A percentile compares a stretch with the other conserved stretches of the same genome.
Conservation (phyloP, 2,888 invertebrate genomes). For the Smittia aterrima region DNA sequence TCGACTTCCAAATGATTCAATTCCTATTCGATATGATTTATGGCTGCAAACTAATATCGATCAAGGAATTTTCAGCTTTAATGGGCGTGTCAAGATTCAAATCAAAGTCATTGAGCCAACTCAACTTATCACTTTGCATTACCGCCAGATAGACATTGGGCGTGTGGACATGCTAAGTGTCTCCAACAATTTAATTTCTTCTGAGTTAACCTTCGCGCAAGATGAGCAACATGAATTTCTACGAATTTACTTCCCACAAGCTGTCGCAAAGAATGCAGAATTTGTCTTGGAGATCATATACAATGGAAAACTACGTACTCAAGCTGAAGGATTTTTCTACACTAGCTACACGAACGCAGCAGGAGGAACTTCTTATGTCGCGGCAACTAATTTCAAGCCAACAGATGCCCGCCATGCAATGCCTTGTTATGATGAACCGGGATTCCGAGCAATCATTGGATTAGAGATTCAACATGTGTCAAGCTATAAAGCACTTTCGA, state of each 20-base stretch:
- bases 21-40: constrained; percentile 26
- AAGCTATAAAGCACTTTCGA: constrained; percentile 46
- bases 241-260: neutral
- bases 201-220: neutral
- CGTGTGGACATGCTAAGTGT: neutral
- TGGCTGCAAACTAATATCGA: constrained; percentile 21
- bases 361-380: constrained; percentile 47
- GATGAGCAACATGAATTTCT: neutral
- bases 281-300: neutral
- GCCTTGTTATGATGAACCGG: constrained; percentile 70
- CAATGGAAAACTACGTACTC: neutral
- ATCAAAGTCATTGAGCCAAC: neutral
- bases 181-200: neutral
- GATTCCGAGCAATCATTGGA: constrained; percentile 60
- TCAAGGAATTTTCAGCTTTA: neutral
- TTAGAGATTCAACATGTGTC: constrained; percentile 58
- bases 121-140: neutral
- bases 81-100: constrained; percentile 15
- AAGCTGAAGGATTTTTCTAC: constrained; percentile 23
- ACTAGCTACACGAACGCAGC: neutral
- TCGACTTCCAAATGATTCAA: constrained; percentile 34
- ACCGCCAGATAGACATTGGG: neutral
- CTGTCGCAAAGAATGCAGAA: neutral
- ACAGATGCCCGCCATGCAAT: constrained; percentile 62
- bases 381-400: constrained; percentile 62